Base-by-base conservation (phyloP, 2,113 vertebrate genomes). In the Pandion haliaetus region DNA sequence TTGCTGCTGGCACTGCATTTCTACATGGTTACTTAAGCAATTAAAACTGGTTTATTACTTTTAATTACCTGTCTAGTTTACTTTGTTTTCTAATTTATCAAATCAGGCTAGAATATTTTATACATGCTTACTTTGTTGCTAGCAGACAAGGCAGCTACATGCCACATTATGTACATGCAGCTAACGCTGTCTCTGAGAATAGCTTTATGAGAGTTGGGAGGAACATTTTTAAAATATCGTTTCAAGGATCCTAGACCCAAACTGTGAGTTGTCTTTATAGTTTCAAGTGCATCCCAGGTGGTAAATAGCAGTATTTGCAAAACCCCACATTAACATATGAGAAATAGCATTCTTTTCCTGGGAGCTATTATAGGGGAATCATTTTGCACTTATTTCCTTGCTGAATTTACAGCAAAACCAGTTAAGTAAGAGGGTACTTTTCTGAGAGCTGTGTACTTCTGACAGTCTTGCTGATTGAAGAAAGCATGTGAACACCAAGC, bases 11-110 rank as follows among this genome's bases (percentile, higher is more conserved):
- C 83, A 90, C 85, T 98, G 71, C 93, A 79, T 96, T 96, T 97
- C 79, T 95, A 92, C 66, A 6, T 88, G 95, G 95, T 97, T 97
- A 92, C 65, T 97, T 97, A 95, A 74, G 65, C 79, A 95, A 97
- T 97, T 97, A 97, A 95, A 96, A 83, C 47, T 84, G 57, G 87
- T 92, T 94, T 98, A 97, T 96, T 95, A 86, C 97, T 95, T 94
- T 95, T 95, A 97, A 96, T 97, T 97, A 91, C 86, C 84, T 95
- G 69, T 91, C 92, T 69, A 87, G 76, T 96, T 94, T 93, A 81
- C 82, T 79, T 96, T 94, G 81, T 90, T 85, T 91, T 77, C 69
- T 82, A 55, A 90, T 52, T 91, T 93, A 72, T 88, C 82, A 96
- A 90, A 92, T 72, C 44, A 32, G 38, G 38, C 49, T 57, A 40